These are phyloP conservation scores for Pterobdella sp. DNA, from an alignment of 2,888 invertebrate species.

Conservation along the genomic window DNA sequence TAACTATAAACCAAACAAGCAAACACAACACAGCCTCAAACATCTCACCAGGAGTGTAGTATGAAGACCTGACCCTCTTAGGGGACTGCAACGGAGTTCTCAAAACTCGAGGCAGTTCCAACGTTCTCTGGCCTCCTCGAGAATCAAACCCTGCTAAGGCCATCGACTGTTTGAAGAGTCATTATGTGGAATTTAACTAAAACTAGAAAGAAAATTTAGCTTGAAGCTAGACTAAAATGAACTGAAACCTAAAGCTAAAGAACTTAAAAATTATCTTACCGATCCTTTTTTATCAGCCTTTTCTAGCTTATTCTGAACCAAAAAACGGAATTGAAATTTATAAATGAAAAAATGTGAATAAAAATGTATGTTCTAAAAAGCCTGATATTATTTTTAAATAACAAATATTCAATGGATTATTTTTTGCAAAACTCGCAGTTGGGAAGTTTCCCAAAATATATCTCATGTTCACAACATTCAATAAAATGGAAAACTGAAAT, in stretches of 20 bases:
- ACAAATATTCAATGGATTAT: too few relatives aligned
- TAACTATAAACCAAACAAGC: neutral
- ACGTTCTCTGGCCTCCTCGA: constrained; percentile 41
- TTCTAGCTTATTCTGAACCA: neutral
- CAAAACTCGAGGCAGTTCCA: constrained; percentile 42
- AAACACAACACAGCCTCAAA: neutral
- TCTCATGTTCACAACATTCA: too few relatives aligned
- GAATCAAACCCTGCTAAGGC: constrained; percentile 59
- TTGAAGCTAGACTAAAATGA: neutral
- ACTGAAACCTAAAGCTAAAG: neutral
- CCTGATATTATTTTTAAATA: too few relatives aligned
- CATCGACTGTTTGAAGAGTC: constrained; percentile 58
- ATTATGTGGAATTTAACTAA: neutral
- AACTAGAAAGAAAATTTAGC: neutral
- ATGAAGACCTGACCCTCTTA: constrained; percentile 41
- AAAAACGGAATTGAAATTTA: neutral
- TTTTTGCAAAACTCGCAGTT: too few relatives aligned
- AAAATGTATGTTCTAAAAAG: neutral
- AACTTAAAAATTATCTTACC: neutral
- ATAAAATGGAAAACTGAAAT: too few relatives aligned
- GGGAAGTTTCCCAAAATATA: too few relatives aligned
- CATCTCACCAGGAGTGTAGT: constrained; percentile 43
- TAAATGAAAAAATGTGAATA: neutral
- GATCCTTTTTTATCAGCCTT: neutral
- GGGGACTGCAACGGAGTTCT: constrained; percentile 43